phyloP scores from a whole-genome alignment of 2,888 invertebrate species.

The Eumacrocentrus americanus region DNA sequence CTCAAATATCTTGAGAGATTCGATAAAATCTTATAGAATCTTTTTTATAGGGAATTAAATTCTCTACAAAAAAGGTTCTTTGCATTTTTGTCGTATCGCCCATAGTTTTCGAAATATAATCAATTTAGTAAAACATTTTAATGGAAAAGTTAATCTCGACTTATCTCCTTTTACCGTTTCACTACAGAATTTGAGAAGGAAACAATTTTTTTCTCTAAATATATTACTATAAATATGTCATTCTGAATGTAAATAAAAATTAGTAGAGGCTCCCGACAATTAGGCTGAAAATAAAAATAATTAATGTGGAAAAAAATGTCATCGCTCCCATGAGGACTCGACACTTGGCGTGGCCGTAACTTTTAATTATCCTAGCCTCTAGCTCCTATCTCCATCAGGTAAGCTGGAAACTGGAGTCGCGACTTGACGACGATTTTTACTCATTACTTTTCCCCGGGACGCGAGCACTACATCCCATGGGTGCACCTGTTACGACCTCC shows the following conservation, averaged over 20 bases:
- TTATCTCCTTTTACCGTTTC: no score
- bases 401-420: constrained; percentile 31
- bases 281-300: constrained; percentile 10
- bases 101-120: no score
- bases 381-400: constrained; percentile 43
- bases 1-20: no score
- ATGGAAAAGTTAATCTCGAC: no score
- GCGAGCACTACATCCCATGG: constrained; percentile 28
- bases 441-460: constrained; percentile 15
- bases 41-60: no score
- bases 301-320: constrained; percentile 11
- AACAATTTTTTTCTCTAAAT: neutral
- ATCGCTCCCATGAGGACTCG: neutral
- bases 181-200: no score
- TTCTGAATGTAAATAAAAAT: neutral
- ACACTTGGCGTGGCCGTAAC: constrained; percentile 43
- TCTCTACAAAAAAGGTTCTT: no score
- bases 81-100: no score
- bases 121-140: no score
- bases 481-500: constrained; percentile 4
- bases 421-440: constrained; percentile 47
- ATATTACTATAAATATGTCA: neutral
- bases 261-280: neutral
- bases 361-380: constrained; percentile 51
- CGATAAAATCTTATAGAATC: no score